These are phyloP conservation scores for Tachyglossus aculeatus DNA, from an alignment of 2,797 vertebrate species.

Conservation along the genomic window DNA sequence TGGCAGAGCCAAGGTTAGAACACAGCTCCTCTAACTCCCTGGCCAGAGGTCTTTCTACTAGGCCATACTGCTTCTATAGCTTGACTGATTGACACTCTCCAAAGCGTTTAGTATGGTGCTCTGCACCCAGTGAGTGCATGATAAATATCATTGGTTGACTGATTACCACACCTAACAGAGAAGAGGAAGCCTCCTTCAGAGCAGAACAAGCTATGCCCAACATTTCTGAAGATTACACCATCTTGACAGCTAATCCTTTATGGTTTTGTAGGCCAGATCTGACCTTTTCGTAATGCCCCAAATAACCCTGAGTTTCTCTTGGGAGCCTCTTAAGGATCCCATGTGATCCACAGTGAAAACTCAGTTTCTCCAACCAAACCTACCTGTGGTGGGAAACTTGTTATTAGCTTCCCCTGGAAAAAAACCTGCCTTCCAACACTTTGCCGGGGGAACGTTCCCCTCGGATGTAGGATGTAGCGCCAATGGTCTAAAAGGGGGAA, in stretches of 20 bases:
- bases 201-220: neutral
- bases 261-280: neutral
- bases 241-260: neutral
- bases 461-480: slow-evolving; percentile 63
- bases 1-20: too few relatives aligned
- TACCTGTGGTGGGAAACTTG: neutral
- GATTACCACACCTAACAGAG: slow-evolving; percentile 21
- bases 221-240: neutral
- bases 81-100: too few relatives aligned
- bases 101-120: too few relatives aligned
- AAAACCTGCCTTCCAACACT: too few relatives aligned
- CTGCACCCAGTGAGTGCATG: too few relatives aligned
- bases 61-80: too few relatives aligned
- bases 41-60: too few relatives aligned
- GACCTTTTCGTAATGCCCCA: neutral
- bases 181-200: neutral
- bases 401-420: too few relatives aligned
- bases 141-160: too few relatives aligned
- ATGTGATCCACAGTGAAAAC: too few relatives aligned
- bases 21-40: too few relatives aligned
- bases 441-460: too few relatives aligned
- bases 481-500: slow-evolving; percentile 58
- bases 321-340: neutral
- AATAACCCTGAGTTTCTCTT: neutral
- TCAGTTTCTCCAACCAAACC: neutral